Evolutionary conservation across 2,113 vertebrate species (phyloP), one percentile per base, ranked within the genome.

Genomic region (Ctenomys sociabilis): DNA sequence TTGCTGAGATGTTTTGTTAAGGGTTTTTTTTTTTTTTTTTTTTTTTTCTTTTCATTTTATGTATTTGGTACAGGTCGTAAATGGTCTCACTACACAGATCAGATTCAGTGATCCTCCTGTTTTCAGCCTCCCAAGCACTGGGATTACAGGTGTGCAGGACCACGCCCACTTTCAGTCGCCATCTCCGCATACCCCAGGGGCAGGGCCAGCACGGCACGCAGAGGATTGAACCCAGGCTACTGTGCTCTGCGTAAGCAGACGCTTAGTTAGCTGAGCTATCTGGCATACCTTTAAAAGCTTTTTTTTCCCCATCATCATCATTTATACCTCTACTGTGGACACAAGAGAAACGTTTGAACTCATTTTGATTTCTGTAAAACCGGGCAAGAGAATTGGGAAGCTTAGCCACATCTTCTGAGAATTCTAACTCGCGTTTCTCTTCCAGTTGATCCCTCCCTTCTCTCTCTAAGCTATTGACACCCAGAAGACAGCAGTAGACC

Each of bases 1-100:
- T 90, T 88, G 5, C 2, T 43, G 6, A 84, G 0, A 84, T 91
- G 88, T 4, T 3, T 0, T 81, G 95, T 94, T 96, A 5, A 32
- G n/a, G 75, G 32, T 32, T 35, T 19, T 96, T 88, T 66, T 73
- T 35, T 19, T 96, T 88, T 66, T 80, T 32, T 49, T 49, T 49
- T 49, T 49, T 11, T 11, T 49, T 49, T 49, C 49, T 49, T 49
- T 49, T 49, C 2, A 1, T 49, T 49, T 49, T 11, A 49, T 49
- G 49, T 11, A 49, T 49, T 49, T 49, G 49, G 49, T 49, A 49
- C 49, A 49, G 49, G 49, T 8, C 49, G 6, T 49, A 49, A 10
- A 49, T 8, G 49, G 49, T 49, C 49, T 49, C 12, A 49, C 49
- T 49, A 49, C 49, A 49, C 49, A 49, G 49, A 49, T 49, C 49